phyloP scores from a whole-genome alignment of 2,113 vertebrate genomes.

The Balaenoptera acutorostrata region DNA sequence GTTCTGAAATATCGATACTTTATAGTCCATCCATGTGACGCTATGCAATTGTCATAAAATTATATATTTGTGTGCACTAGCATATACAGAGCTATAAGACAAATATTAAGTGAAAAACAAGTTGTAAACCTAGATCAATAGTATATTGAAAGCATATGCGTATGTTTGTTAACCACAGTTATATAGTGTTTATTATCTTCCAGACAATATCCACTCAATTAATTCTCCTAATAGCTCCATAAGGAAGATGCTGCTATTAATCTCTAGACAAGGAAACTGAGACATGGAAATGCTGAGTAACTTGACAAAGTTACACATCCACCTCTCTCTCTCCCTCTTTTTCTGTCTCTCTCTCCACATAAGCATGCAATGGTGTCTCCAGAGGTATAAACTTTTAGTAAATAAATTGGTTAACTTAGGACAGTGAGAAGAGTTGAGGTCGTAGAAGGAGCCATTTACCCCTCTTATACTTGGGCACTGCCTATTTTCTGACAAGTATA shows the following conservation, averaged over 20 bases:
- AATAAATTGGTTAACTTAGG: background rate
- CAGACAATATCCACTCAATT: background rate
- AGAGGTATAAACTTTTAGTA: fast-evolving
- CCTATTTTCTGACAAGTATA: background rate
- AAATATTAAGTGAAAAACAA: background rate
- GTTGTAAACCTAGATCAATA: fast-evolving
- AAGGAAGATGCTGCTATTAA: background rate
- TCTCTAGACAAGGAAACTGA: background rate
- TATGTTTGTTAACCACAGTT: too few relatives aligned
- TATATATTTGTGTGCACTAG: too few relatives aligned
- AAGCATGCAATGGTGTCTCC: fast-evolving
- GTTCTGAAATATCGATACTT: background rate
- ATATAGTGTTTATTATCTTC: background rate
- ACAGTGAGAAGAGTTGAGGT: background rate
- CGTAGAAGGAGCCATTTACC: fast-evolving
- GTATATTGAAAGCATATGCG: background rate
- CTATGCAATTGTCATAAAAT: background rate
- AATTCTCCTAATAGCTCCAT: background rate
- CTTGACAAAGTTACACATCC: background rate
- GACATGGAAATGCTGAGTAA: too few relatives aligned
- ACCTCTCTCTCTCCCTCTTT: fast-evolving
- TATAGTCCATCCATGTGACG: background rate
- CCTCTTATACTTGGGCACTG: background rate
- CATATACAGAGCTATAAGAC: background rate
- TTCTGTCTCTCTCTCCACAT: fast-evolving